Conservation (phyloP, 2,113 vertebrate genomes). For the Muntiacus reevesi region DNA sequence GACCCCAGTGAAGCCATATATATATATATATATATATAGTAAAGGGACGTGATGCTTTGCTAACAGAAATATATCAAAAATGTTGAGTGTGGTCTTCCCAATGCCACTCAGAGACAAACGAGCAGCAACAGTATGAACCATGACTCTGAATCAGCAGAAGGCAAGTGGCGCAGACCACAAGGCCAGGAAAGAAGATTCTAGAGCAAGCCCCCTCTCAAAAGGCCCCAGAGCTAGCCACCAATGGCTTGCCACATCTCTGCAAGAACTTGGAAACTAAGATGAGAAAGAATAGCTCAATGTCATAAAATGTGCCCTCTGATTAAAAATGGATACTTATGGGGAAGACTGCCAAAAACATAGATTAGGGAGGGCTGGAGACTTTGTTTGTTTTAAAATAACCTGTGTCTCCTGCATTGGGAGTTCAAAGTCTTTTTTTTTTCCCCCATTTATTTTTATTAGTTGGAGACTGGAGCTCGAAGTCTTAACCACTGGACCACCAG, state of each 20-base stretch:
- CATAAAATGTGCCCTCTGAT: background rate
- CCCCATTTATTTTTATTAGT: too few relatives aligned
- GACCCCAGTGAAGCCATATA: background rate
- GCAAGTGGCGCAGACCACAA: background rate
- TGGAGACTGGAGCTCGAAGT: background rate
- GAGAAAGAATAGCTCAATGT: background rate
- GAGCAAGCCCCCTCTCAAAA: background rate
- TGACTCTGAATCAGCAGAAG: background rate
- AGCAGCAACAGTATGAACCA: background rate
- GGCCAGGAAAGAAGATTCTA: background rate
- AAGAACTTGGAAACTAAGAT: background rate
- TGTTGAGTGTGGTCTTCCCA: background rate
- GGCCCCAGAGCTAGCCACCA: background rate
- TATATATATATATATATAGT: background rate
- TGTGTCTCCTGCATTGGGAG: background rate
- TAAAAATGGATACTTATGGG: background rate
- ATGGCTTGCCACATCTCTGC: background rate
- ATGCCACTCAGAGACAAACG: background rate
- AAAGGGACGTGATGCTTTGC: background rate
- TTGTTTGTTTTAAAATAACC: background rate
- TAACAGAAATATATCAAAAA: background rate
- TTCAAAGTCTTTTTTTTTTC: background rate
- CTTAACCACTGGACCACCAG: background rate
- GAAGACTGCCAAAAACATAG: background rate
- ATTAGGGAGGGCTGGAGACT: background rate